Conservation (phyloP, 2,113 vertebrate genomes). For the Paraplagusia blochii region DNA sequence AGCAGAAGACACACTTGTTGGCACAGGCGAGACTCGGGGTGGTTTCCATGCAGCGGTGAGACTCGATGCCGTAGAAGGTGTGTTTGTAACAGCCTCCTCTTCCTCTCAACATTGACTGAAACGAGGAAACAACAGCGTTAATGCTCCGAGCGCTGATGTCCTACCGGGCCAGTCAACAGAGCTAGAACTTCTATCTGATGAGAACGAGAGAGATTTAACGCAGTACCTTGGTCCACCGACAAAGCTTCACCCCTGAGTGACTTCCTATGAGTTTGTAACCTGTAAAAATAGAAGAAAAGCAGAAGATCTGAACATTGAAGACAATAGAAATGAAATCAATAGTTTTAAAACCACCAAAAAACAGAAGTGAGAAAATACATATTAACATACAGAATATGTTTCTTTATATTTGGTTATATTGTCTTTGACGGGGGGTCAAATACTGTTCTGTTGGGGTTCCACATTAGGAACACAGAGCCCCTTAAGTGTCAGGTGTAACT, state of each 20-base stretch:
- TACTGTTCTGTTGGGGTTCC: too few relatives aligned
- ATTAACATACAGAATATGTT: too few relatives aligned
- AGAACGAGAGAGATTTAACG: not conserved
- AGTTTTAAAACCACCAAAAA: too few relatives aligned
- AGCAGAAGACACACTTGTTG: constrained; percentile 97
- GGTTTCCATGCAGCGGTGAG: constrained; percentile 95
- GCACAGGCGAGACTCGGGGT: constrained; percentile 93
- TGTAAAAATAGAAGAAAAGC: constrained; percentile 55
- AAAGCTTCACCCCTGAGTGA: constrained; percentile 95
- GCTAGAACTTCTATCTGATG: not conserved
- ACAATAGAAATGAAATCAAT: too few relatives aligned
- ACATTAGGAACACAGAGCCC: too few relatives aligned
- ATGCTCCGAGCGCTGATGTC: not conserved
- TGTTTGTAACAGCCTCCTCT: constrained; percentile 97
- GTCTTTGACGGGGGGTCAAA: too few relatives aligned
- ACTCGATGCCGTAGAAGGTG: constrained; percentile 94
- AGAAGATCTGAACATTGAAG: too few relatives aligned
- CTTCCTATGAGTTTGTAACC: constrained; percentile 94
- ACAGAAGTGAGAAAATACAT: too few relatives aligned
- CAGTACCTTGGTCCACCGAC: constrained; percentile 94
- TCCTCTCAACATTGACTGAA: constrained; percentile 90
- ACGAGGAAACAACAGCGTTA: not conserved
- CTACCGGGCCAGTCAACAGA: too few relatives aligned
- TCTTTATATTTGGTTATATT: too few relatives aligned
- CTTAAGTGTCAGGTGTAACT: too few relatives aligned